Base-by-base conservation (phyloP, 2,113 vertebrate genomes). In the Leptocoma aspasia region DNA sequence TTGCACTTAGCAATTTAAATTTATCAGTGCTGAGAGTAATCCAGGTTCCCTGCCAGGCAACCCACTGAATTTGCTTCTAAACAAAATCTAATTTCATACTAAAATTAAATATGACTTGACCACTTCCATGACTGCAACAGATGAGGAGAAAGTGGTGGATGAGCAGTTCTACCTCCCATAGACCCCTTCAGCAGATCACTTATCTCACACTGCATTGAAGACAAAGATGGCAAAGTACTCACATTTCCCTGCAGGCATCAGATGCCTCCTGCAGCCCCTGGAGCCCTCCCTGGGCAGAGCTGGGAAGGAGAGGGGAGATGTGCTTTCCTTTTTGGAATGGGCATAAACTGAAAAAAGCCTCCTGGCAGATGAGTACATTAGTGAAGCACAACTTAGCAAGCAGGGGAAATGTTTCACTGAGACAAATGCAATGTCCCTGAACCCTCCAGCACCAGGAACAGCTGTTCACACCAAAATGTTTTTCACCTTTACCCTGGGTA, bases 401-500 rank as follows among this genome's bases (percentile, higher is more conserved):
- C 57, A 92, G 52, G 30, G 82, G 72, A 88, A 86, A 60, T 64
- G 90, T 44, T 92, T 96, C 77, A 56, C 65, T 71, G 70, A 94
- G 44, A 92, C 42, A 92, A 90, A 93, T 89, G 45, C 35, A 68
- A 57, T 61, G 77, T 89, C 81, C 59, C 76, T 57, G 54, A 95
- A 91, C 47, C 73, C 66, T 84, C 41, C 82, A 82, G 76, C 65
- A 94, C 15, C 59, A 90, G 76, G 35, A 88, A 61, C 82, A 94
- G 82, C 54, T 95, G 86, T 75, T 96, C 78, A 76, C 37, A 96
- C 79, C n/a, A 68, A 37, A 54, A 41, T 50, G 27, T 91, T 92
- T 75, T 78, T 59, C 45, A 84, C 83, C 57, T 93, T 97, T 92
- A 92, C 96, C 95, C 89, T 26, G 3, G 10, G 37, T 95, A 86